phyloP scores from a whole-genome alignment of 2,888 invertebrate species.

The Hydrotaea cyrtoneurina region DNA sequence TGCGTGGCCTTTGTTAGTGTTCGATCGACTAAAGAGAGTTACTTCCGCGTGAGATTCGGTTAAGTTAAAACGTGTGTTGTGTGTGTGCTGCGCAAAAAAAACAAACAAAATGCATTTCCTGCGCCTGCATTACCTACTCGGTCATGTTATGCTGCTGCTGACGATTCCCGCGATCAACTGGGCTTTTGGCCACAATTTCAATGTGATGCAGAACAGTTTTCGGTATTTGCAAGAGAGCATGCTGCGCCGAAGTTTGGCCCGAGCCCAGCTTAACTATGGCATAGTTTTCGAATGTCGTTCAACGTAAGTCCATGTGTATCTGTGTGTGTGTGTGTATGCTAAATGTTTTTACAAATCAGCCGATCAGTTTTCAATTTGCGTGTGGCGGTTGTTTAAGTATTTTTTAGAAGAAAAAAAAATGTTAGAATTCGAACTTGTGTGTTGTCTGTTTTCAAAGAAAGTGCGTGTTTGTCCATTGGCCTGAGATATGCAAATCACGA shows the following conservation, averaged over 20 bases:
- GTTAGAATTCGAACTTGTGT: too few species aligned
- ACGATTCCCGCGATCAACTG: neutral
- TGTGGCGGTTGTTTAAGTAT: too few species aligned
- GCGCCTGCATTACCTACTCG: neutral
- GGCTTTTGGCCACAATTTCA: slow-evolving; percentile 71
- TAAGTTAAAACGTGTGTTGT: slow-evolving; percentile 46
- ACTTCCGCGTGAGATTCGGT: slow-evolving; percentile 45
- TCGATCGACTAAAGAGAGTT: slow-evolving; percentile 28
- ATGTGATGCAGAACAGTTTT: slow-evolving; percentile 71
- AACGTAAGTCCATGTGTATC: slow-evolving; percentile 72
- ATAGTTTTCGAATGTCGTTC: slow-evolving; percentile 77
- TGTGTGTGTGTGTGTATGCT: too few species aligned
- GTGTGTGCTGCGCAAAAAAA: neutral
- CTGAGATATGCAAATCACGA: neutral
- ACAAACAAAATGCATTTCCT: slow-evolving; percentile 46
- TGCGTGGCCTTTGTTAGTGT: slow-evolving; percentile 32
- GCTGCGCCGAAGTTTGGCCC: slow-evolving; percentile 74
- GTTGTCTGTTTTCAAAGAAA: neutral
- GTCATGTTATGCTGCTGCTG: slow-evolving; percentile 1
- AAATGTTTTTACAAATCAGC: too few species aligned
- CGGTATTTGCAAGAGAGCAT: slow-evolving; percentile 75
- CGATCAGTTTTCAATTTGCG: too few species aligned
- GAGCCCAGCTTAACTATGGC: slow-evolving; percentile 75
- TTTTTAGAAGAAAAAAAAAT: too few species aligned
- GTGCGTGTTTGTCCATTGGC: neutral